Base-by-base conservation (phyloP, 2,888 invertebrate species). In the Elmis aenea region DNA sequence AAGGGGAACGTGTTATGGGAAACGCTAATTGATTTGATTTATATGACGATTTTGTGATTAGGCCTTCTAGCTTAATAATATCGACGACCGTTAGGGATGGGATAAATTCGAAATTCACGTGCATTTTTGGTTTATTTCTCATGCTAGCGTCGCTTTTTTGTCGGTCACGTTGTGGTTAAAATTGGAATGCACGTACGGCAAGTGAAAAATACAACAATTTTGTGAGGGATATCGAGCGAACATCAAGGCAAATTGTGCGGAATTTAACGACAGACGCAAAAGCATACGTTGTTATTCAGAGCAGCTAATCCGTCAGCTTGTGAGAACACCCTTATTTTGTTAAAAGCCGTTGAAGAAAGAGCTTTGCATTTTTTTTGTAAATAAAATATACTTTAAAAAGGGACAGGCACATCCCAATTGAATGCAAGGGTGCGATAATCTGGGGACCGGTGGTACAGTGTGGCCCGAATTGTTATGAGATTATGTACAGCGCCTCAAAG, bases 381-480 rank as follows among this genome's bases (percentile, higher is more conserved):
- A 45, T 28, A 39, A 31, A 39, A 33, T 34, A 36, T 28, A 25
- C 22, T 33, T 37, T 32, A 25, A 33, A 33, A 26, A 24, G 33
- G 25, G 25, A 12, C 31, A 22, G 35, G 23, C 31, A 35, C 34
- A 31, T 26, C 27, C 26, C 24, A 24, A 2, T 13, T 34, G 27
- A 40, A 37, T 33, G 26, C 38, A 38, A 37, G 48, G 50, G 48
- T 46, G 50, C 38, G 48, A 50, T 50, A 48, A 50, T 48, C 48
- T 45, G 26, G 33, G 43, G 39, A 38, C 33, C 44, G 40, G 33
- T 28, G 42, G 29, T 37, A 39, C 47, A 44, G 43, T 46, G 46
- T 45, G 43, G 43, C 42, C 44, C 40, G 52, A 50, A 52, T 50
- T 50, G 46, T 48, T 49, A 48, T 40, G 46, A 46, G 51, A 50